Evolutionary conservation across 2,797 vertebrate genomes (phyloP).

Genomic region (Cirrhinus molitorella): DNA sequence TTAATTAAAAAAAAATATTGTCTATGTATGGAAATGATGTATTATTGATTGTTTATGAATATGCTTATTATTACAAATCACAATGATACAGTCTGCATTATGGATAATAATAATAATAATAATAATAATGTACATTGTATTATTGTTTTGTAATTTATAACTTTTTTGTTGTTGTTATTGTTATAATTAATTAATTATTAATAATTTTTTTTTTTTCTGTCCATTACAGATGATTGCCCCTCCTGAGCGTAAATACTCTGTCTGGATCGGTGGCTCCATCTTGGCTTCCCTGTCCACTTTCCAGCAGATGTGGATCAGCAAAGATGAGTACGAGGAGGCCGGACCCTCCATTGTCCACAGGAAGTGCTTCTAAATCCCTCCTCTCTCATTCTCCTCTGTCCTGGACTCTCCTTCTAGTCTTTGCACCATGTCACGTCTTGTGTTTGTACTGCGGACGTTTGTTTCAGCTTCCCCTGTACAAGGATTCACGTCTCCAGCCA

Average conservation of each 20-base stretch:
- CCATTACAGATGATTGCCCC: constrained; percentile 69
- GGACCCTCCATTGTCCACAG: constrained; percentile 70
- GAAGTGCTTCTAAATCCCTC: constrained; percentile 67
- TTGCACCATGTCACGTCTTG: not conserved
- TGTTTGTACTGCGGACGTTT: constrained; percentile 29
- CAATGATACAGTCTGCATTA: not conserved
- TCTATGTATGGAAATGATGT: no score
- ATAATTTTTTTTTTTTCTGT: not conserved
- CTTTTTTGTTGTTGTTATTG: no score
- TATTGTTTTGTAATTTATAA: no score
- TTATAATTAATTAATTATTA: no score
- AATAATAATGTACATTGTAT: no score
- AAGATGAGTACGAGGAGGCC: constrained; percentile 71
- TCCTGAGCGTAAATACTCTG: constrained; percentile 70
- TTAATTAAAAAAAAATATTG: not conserved
- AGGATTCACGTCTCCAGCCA: constrained; percentile 15
- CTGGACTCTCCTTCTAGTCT: constrained; percentile 34
- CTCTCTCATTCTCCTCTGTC: not conserved
- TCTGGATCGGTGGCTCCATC: constrained; percentile 73
- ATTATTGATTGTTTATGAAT: no score
- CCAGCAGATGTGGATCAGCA: constrained; percentile 75
- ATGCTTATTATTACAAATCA: not conserved
- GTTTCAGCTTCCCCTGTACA: constrained; percentile 38
- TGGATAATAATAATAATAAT: not conserved
- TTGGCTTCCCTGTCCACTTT: constrained; percentile 72